Conservation (phyloP, 2,797 vertebrate genomes). For the Oreochromis grahami region DNA sequence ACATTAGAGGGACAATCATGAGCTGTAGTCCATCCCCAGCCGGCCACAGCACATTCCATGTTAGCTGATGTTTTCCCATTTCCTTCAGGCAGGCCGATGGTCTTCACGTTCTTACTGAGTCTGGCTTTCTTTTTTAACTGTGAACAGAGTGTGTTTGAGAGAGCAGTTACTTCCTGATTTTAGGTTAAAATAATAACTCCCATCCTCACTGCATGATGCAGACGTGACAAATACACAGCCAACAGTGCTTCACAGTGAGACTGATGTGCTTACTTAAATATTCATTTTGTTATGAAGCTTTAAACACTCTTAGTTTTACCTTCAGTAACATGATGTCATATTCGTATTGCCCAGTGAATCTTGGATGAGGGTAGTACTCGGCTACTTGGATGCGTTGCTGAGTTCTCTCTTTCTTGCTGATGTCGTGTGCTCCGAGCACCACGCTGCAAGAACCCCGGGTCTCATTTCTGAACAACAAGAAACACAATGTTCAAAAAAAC, state of each 20-base stretch:
- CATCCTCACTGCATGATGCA: neutral
- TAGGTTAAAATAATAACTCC: neutral
- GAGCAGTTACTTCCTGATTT: neutral
- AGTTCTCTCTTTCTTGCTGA: neutral
- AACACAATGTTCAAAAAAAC: too few relatives aligned
- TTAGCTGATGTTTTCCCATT: neutral
- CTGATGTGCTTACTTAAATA: neutral
- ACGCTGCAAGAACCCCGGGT: neutral
- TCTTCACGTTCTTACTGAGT: constrained; percentile 40
- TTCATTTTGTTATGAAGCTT: neutral
- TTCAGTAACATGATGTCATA: neutral
- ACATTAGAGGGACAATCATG: accelerated
- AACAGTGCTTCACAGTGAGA: neutral
- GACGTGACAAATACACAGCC: neutral
- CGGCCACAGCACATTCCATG: constrained; percentile 51
- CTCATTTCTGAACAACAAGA: neutral
- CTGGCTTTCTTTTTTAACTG: constrained; percentile 55
- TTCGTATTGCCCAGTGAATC: accelerated
- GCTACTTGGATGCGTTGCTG: neutral
- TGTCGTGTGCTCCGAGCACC: neutral
- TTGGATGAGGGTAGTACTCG: neutral
- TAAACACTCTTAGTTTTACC: neutral
- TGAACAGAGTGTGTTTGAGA: neutral
- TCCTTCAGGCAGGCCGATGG: constrained; percentile 42
- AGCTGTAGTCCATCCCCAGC: constrained; percentile 55